Base-by-base conservation (phyloP, 2,113 vertebrate genomes). In the Oreotrochilus melanogaster region DNA sequence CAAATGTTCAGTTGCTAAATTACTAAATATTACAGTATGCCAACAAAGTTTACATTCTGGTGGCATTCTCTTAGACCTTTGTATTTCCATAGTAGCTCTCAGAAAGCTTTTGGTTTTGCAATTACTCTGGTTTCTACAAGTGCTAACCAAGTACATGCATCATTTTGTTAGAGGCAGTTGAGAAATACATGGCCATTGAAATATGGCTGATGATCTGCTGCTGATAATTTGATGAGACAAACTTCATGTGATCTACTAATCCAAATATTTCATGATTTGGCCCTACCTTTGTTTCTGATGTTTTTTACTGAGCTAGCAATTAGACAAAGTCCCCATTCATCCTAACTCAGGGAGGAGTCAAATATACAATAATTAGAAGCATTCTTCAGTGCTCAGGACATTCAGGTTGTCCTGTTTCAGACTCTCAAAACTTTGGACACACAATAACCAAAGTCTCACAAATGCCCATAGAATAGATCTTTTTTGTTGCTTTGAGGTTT, bases 1-100 rank as follows among this genome's bases (percentile, higher is more conserved):
- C 31, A 97, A 97, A 96, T 67, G 23, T 37, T 82, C 64, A 78
- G 17, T 89, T 89, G 74, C n/a, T 79, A 91, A 94, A 97, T 94
- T 93, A 94, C 79, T 79, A 91, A 92, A 95, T 71, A 83, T 74
- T 93, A 79, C 9, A 6, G 6, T 61, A 69, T 27, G 30, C 27
- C 37, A 66, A 31, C 72, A 91, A 90, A 96, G n/a, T 92, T 89
- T 88, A 76, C 11, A 86, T 93, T 91, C 51, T 76, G 73, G 42
- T 25, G 23, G 5, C n/a, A 62, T n/a, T 76, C 27, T 2, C 27
- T 76, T 50, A 30, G 47, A 70, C 11, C 9, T 61, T 66, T 42
- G 67, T 78, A 25, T 74, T 87, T 89, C 50, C 19, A 18, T 39
- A 50, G 73, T 3, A 7, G 54, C 12, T 82, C 48, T 70, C 15